Evolutionary conservation across 1,140 invertebrate species (phyloP), one percentile per base, ranked within the genome.

Genomic region (Nilaparvata lugens): DNA sequence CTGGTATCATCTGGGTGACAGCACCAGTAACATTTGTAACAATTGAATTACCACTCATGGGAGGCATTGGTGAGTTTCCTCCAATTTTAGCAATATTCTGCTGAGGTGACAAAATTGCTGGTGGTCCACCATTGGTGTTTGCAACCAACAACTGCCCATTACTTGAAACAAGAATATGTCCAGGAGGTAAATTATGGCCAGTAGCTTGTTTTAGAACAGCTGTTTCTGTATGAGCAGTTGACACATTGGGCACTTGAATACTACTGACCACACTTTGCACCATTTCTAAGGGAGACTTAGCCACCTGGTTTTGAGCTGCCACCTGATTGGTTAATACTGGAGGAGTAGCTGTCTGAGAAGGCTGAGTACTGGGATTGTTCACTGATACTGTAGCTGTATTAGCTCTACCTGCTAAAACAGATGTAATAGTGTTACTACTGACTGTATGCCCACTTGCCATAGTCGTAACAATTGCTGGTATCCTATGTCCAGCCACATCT

Each of bases 191-290:
- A 45, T 73, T 74, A 25, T 55, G 54, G 31, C 48, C 18, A 55
- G 52, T 63, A 55, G 65, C 11, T 63, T 66, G 28, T 60, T 58
- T 57, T 40, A 54, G 42, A 16, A 64, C 54, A 16, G 62, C 54
- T 23, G 57, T 43, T 58, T 56, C 48, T 68, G 67, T 13, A 62
- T 65, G 31, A 66, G 61, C 16, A 63, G 64, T 13, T 69, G 70
- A 51, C 65, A 67, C 51, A 67, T 65, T 64, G n/a, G 66, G 68
- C 11, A 84, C 76, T 71, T 87, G 85, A 65, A 87, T 83, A 70
- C 82, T 87, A 63, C 86, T 87, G 19, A 89, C 86, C 16, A 88
- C 85, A 71, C 83, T 88, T 69, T 89, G 86, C 1, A 88, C 86
- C 85, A 88, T 88, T 75, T 89, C 86, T 19, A 88, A 68, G 2